Evolutionary conservation across 2,113 vertebrate genomes (phyloP).

Genomic region (Podarcis cretensis): DNA sequence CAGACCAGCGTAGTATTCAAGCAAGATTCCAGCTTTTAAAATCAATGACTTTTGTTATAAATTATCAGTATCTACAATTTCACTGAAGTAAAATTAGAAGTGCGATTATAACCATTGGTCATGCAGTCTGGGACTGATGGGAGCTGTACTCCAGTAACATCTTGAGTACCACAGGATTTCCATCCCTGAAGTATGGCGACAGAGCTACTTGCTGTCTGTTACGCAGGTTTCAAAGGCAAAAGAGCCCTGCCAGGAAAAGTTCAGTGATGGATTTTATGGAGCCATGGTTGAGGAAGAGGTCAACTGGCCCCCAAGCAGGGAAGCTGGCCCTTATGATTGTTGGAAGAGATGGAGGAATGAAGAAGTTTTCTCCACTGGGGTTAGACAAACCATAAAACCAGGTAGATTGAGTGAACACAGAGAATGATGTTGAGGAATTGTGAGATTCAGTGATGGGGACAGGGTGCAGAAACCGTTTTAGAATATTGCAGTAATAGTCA

Average conservation of each 20-base stretch:
- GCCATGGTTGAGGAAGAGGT: background rate
- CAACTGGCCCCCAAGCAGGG: background rate
- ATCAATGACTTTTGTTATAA: slow-evolving; percentile 29
- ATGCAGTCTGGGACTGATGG: background rate
- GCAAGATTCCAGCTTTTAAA: slow-evolving; percentile 58
- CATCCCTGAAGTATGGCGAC: background rate
- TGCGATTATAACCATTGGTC: background rate
- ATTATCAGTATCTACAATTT: slow-evolving; percentile 54
- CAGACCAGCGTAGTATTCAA: slow-evolving; percentile 56
- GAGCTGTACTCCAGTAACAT: background rate
- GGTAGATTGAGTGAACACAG: background rate
- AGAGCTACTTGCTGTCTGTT: background rate
- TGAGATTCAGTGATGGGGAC: background rate
- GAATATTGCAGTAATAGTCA: background rate
- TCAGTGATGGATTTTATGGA: background rate
- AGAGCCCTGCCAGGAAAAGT: too few relatives aligned
- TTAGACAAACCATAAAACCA: background rate
- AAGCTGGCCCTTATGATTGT: background rate
- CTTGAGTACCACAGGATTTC: too few relatives aligned
- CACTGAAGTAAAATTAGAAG: too few relatives aligned
- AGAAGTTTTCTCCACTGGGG: background rate
- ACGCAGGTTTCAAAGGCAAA: too few relatives aligned
- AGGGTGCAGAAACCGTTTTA: background rate
- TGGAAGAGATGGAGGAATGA: background rate
- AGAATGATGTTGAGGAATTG: background rate